Base-by-base conservation (phyloP, 2,797 vertebrate genomes). In the Malacoraja senta region DNA sequence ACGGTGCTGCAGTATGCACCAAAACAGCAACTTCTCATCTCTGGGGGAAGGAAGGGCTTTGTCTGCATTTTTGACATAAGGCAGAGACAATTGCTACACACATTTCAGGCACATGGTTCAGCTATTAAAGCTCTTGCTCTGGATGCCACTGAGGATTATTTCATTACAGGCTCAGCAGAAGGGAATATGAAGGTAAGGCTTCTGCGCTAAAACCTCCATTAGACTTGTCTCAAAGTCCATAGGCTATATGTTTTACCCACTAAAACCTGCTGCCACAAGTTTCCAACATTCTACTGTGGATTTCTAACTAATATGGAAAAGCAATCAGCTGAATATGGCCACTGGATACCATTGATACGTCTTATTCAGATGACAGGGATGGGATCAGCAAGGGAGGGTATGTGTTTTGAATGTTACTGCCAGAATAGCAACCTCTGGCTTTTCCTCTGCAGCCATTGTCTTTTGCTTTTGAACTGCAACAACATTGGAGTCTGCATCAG, bases 101-200 rank as follows among this genome's bases (percentile, higher is more conserved):
- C 97, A 4, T 99, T 99, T 96, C 99, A 99, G 95, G 99, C 98
- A 0, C 99, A 99, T 0, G 99, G 99, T 95, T 99, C 99, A 0
- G 97, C 98, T 94, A 96, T 99, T 78, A 99, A 99, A 94, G 98
- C 99, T 44, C 97, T 99, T 29, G 97, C 99, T 0, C 95, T 99
- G 95, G 98, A 98, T 93, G 95, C 97, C 94, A 98, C 96, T 0
- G 98, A 99, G 96, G 99, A 99, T 93, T 98, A 97, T 95, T 99
- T 99, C 81, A 97, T 98, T 86, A 99, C 99, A 0, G 99, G 99
- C 83, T 99, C 99, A 0, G 98, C 99, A 0, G 99, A 99, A 96
- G 99, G 99, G 71, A 99, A 99, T 96, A 98, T 99, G 97, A 99
- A 99, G 98, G 99, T 99, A 96, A 96, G 93, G 15, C 44, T 4